These are phyloP conservation scores for Catharus bicknelli DNA, from an alignment of 2,113 vertebrate species.

Conservation along the genomic window DNA sequence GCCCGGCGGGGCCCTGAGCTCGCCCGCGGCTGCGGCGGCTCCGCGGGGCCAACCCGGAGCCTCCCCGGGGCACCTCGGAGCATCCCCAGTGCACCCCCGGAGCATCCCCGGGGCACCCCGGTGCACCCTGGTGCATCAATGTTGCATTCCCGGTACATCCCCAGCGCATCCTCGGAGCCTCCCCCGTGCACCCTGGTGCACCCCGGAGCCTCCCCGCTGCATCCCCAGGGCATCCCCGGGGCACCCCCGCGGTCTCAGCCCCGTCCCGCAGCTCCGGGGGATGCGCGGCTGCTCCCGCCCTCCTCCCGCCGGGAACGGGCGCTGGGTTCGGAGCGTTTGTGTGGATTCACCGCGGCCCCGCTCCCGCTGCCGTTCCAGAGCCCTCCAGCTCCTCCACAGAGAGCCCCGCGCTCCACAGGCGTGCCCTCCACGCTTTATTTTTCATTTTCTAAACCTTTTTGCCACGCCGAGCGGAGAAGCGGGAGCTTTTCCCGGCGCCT, in stretches of 20 bases:
- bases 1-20: fast-evolving
- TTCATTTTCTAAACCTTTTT: neutral
- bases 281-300: neutral
- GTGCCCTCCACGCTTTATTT: neutral
- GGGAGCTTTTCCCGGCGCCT: neutral
- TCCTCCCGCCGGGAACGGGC: neutral
- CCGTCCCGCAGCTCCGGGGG: neutral
- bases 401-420: too few relatives aligned
- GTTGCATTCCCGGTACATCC: too few relatives aligned
- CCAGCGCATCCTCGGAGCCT: too few relatives aligned
- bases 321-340: fast-evolving
- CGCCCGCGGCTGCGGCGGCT: neutral
- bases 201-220: too few relatives aligned
- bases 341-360: neutral
- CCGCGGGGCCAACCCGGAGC: neutral
- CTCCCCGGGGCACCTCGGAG: too few relatives aligned
- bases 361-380: fast-evolving
- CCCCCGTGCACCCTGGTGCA: neutral
- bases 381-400: neutral
- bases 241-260: fast-evolving
- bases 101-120: too few relatives aligned
- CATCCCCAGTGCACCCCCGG: too few relatives aligned
- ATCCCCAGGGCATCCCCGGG: too few relatives aligned
- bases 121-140: too few relatives aligned
- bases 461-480: neutral